Evolutionary conservation across 2,888 invertebrate genomes (phyloP).

Genomic region (Lepidochrysops patricia): DNA sequence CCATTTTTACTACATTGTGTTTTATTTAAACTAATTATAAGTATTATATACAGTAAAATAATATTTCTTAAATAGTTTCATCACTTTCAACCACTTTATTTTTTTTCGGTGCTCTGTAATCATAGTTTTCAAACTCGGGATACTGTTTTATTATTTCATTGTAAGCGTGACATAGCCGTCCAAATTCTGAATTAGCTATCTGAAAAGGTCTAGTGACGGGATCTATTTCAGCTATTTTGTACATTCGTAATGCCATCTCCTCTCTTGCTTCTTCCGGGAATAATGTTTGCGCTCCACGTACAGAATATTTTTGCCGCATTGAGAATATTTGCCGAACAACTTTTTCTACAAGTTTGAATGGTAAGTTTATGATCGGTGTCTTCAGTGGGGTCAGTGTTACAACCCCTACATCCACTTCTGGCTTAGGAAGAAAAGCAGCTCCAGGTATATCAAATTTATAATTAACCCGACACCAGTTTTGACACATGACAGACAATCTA

Average conservation of each 20-base stretch:
- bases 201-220: slow-evolving; percentile 80
- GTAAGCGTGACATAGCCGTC: slow-evolving; percentile 85
- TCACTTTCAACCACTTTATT: slow-evolving; percentile 31
- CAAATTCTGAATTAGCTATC: slow-evolving; percentile 85
- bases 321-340: slow-evolving; percentile 90
- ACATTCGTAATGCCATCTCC: slow-evolving; percentile 79
- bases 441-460: slow-evolving; percentile 93
- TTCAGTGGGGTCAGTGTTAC: slow-evolving; percentile 89
- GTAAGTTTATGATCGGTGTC: slow-evolving; percentile 82
- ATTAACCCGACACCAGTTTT: slow-evolving; percentile 89
- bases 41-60: slow-evolving; percentile 35
- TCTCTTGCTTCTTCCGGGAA: slow-evolving; percentile 82
- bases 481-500: slow-evolving; percentile 95
- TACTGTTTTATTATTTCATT: slow-evolving; percentile 79
- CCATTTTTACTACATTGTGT: slow-evolving; percentile 18
- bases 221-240: slow-evolving; percentile 81
- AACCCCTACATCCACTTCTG: slow-evolving; percentile 97
- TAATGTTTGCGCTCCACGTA: slow-evolving; percentile 79
- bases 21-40: slow-evolving; percentile 22
- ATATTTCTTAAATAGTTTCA: slow-evolving; percentile 24
- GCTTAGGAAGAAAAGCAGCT: slow-evolving; percentile 92
- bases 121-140: slow-evolving; percentile 78
- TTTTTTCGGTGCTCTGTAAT: slow-evolving; percentile 79
- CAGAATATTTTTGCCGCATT: slow-evolving; percentile 89
- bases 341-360: slow-evolving; percentile 92